A percentile compares a stretch with the other conserved stretches of the same genome.
phyloP scores from a whole-genome alignment of 2,797 vertebrate species.

The Bucorvus abyssinicus region DNA sequence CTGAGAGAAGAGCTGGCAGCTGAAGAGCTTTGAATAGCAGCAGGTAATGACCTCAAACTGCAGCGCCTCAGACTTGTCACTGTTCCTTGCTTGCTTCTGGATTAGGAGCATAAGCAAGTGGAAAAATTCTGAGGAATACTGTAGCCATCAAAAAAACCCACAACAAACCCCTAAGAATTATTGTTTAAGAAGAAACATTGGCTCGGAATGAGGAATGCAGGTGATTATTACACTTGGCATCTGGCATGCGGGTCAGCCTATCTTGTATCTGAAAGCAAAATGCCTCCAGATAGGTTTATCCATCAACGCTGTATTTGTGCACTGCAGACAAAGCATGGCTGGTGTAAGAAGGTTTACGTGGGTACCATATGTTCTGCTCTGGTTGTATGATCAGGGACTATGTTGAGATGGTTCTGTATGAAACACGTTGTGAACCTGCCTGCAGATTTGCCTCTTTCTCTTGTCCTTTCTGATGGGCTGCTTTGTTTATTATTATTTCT shows the following conservation, averaged over 20 bases:
- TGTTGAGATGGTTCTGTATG: neutral
- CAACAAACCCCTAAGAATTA: neutral
- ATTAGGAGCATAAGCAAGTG: neutral
- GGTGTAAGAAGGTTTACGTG: neutral
- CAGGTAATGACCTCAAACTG: neutral
- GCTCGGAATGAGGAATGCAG: neutral
- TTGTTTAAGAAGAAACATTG: neutral
- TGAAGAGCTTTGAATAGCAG: neutral
- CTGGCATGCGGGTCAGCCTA: neutral
- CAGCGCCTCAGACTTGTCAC: neutral
- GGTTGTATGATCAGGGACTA: fast-evolving
- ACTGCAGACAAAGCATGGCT: neutral
- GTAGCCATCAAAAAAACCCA: neutral
- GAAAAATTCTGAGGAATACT: neutral
- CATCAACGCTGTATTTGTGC: neutral
- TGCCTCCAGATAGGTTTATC: neutral
- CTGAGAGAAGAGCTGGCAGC: neutral
- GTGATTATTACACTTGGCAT: neutral
- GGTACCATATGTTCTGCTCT: neutral
- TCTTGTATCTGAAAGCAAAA: neutral
- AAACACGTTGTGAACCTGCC: neutral
- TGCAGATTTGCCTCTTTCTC: neutral
- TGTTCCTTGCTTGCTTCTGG: neutral
- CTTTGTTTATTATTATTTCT: neutral
- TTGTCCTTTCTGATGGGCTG: neutral